Evolutionary conservation across 2,113 vertebrate species (phyloP), one percentile per base, ranked within the genome.

Genomic region (Seriola dumerili): DNA sequence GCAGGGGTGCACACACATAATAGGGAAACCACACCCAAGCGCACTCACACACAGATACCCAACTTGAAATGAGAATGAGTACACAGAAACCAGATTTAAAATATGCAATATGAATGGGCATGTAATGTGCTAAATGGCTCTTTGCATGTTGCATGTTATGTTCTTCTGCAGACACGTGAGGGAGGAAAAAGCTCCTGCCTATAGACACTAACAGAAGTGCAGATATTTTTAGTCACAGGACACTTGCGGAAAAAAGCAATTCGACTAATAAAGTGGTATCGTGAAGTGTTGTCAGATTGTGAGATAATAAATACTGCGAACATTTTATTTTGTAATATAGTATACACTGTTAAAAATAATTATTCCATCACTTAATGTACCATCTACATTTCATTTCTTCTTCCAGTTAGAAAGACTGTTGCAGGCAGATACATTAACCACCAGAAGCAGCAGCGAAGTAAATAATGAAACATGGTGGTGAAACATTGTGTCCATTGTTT

Each of bases 71-170:
- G 52, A 42, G 50, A 25, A 63, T 59, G 4, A 50, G 44, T 62
- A 52, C 62, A 48, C 48, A 71, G 23, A 57, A 69, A 55, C 4
- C 25, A 50, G 63, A 73, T 81, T 74, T 75, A 42, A 87, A 62
- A 80, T 62, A 85, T 82, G 65, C 54, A 80, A 76, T 57, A 87
- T 80, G 32, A 46, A 71, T 87, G 23, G 59, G 44, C 17, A 71
- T 68, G 25, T 65, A 55, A 59, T 64, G 52, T 38, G 40, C 4
- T 19, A 64, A 85, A 76, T 79, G 12, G 54, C 38, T 67, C 54
- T 71, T 61, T 83, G 76, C 67, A 48, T 70, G 48, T 36, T 73
- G 55, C 52, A 62, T 76, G 58, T 58, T 71, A 16, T 50, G 42
- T 52, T 73, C 46, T 64, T 72, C 62, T 52, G 48, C n/a, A 54